These are phyloP conservation scores for Pocillopora damicornis DNA, from an alignment of 64 coral and sea anemone genomes.

Conservation along the genomic window DNA sequence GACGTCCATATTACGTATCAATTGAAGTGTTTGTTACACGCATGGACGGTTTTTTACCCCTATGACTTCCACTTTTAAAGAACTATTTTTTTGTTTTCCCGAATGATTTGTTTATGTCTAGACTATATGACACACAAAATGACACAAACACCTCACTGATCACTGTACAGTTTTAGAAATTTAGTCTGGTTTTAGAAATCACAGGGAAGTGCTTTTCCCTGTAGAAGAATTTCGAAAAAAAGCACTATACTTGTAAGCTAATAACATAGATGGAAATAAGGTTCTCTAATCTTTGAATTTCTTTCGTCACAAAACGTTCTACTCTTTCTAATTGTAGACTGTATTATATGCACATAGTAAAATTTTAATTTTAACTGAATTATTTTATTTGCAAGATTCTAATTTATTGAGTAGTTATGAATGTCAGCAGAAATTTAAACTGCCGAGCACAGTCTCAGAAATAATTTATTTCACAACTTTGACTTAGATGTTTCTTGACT, in stretches of 20 bases:
- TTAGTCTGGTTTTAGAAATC: too few relatives aligned
- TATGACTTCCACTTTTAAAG: too few relatives aligned
- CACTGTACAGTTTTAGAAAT: too few relatives aligned
- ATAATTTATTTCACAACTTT: background rate
- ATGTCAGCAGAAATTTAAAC: background rate
- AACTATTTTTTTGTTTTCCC: too few relatives aligned
- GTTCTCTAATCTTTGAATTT: background rate
- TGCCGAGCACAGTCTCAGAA: background rate
- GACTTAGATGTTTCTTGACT: background rate
- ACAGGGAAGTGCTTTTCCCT: too few relatives aligned
- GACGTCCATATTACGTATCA: background rate
- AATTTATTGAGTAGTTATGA: conserved; percentile 23
- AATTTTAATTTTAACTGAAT: conserved; percentile 11
- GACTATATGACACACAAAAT: too few relatives aligned
- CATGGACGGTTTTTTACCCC: background rate
- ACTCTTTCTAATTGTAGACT: conserved; percentile 9
- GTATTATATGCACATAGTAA: background rate
- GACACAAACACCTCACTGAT: too few relatives aligned
- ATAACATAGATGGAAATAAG: background rate
- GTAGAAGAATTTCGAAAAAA: too few relatives aligned
- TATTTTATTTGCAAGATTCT: background rate
- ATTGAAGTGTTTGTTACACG: background rate
- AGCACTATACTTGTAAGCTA: too few relatives aligned
- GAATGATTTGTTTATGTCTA: too few relatives aligned
- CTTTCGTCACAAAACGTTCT: background rate